A percentile compares a stretch with the other conserved stretches of the same genome.
phyloP scores from a whole-genome alignment of 2,797 vertebrate species.

The Huso huso region DNA sequence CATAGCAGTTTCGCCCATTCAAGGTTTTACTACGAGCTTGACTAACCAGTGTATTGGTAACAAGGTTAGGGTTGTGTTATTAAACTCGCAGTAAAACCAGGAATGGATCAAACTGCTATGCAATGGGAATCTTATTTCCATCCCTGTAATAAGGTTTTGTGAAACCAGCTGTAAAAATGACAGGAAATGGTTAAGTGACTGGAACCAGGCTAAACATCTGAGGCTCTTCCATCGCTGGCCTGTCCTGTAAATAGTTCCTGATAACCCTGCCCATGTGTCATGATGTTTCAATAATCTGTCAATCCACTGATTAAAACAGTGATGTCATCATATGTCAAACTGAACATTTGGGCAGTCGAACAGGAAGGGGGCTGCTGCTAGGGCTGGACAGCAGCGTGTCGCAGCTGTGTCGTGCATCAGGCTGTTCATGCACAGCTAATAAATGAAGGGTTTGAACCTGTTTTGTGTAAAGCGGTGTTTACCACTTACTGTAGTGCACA shows the following conservation, averaged over 20 bases:
- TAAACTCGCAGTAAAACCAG: too few species aligned
- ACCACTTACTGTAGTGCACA: too few species aligned
- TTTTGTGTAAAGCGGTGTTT: neutral
- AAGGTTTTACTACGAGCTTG: too few species aligned
- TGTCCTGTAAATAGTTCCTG: neutral
- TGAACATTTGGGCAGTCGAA: slow-evolving; percentile 47
- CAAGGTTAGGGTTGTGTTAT: too few species aligned
- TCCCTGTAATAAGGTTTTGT: too few species aligned
- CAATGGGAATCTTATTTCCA: too few species aligned
- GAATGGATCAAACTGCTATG: too few species aligned
- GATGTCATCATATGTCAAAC: slow-evolving; percentile 45
- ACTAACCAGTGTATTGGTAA: too few species aligned
- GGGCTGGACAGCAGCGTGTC: neutral
- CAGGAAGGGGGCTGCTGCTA: neutral
- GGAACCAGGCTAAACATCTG: too few species aligned
- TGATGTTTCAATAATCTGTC: slow-evolving; percentile 69
- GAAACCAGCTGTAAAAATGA: too few species aligned
- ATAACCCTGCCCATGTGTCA: slow-evolving; percentile 32
- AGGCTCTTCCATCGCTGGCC: rapidly evolving
- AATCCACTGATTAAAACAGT: slow-evolving; percentile 62
- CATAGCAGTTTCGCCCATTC: too few species aligned
- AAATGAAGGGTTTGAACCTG: neutral
- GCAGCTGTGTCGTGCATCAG: neutral
- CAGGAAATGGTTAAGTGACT: too few species aligned
- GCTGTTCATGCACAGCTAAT: neutral